A percentile compares a stretch with the other conserved stretches of the same genome.
Evolutionary conservation across 2,797 vertebrate genomes (phyloP).

Genomic region (Helarctos malayanus): DNA sequence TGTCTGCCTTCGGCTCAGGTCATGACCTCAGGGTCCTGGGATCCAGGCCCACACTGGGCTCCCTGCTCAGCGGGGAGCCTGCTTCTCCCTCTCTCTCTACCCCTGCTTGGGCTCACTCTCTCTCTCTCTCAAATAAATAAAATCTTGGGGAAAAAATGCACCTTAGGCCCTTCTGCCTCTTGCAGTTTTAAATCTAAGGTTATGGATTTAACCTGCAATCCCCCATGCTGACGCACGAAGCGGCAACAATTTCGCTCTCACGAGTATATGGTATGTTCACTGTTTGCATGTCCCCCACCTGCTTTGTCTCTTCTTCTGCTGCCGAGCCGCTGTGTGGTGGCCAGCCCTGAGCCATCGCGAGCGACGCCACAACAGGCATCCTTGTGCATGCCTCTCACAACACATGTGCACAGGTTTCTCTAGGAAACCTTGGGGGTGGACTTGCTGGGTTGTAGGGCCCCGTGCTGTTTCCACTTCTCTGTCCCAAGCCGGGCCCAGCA

Average conservation of each 20-base stretch:
- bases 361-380: fast-evolving
- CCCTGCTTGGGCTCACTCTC: too few species aligned
- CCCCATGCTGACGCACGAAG: fast-evolving
- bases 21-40: too few species aligned
- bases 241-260: fast-evolving
- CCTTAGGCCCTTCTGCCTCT: neutral
- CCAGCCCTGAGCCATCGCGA: neutral
- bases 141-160: neutral
- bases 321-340: too few species aligned
- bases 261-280: fast-evolving
- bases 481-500: neutral
- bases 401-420: fast-evolving
- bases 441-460: neutral
- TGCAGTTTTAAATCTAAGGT: neutral
- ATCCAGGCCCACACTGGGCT: too few species aligned
- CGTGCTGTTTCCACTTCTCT: neutral
- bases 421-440: neutral
- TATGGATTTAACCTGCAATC: neutral
- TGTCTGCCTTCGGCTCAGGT: too few species aligned
- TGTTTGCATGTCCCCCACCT: fast-evolving
- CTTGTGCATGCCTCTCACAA: neutral
- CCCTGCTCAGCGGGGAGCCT: too few species aligned
- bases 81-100: too few species aligned
- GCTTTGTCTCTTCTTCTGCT: fast-evolving
- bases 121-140: too few species aligned